These are phyloP conservation scores for Caenorhabditis latens DNA, from an alignment of 1,140 invertebrate species.

Conservation along the genomic window DNA sequence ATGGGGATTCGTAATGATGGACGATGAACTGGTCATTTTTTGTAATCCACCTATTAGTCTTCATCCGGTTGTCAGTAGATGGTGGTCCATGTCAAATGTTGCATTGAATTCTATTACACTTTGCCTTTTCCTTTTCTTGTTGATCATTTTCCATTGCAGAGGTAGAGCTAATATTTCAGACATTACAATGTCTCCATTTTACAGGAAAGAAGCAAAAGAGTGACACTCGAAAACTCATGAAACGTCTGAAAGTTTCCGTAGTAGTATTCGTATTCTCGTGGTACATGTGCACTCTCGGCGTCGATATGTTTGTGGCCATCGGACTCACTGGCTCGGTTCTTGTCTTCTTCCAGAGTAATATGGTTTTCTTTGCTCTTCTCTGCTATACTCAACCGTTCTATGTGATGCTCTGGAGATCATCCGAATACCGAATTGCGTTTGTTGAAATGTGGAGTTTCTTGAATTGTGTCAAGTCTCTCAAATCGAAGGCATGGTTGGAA, in stretches of 20 bases:
- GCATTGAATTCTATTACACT: conserved; percentile 27
- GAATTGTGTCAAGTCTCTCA: neutral
- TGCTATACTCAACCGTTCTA: conserved; percentile 53
- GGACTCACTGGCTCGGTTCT: conserved; percentile 17
- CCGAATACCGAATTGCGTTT: conserved; percentile 45
- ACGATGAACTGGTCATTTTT: conserved; percentile 34
- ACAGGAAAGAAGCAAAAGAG: conserved; percentile 44
- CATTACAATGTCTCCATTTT: neutral
- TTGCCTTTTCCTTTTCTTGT: neutral
- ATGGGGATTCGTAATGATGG: conserved; percentile 35
- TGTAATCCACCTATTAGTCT: conserved; percentile 51
- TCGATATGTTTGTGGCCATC: conserved; percentile 33
- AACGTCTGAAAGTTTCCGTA: conserved; percentile 8
- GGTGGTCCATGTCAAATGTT: conserved; percentile 42
- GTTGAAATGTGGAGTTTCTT: conserved; percentile 51
- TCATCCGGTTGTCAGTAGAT: conserved; percentile 12
- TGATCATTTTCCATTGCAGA: conserved; percentile 9
- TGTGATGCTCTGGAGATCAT: conserved; percentile 34
- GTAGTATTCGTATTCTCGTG: conserved; percentile 43
- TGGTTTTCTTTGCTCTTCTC: conserved; percentile 50
- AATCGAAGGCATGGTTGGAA: conserved; percentile 12
- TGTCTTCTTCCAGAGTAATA: conserved; percentile 12
- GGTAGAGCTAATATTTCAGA: neutral
- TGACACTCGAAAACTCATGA: conserved; percentile 42
- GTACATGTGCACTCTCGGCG: conserved; percentile 36